Conservation (phyloP, 2,113 vertebrate species). For the Isurus oxyrinchus region DNA sequence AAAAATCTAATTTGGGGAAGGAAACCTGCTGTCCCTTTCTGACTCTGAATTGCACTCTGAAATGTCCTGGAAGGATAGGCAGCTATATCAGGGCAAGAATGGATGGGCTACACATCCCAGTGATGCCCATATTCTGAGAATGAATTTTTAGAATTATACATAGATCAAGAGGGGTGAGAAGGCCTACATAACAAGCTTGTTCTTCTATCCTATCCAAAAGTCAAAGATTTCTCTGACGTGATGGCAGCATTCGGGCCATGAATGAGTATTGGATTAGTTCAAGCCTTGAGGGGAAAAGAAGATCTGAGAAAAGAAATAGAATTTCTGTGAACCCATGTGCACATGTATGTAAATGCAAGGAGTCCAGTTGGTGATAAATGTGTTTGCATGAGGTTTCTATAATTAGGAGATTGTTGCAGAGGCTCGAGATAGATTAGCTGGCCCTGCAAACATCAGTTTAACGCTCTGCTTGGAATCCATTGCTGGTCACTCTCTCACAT, state of each 20-base stretch:
- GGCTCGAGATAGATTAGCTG: conserved; percentile 22
- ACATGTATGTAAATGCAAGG: not conserved
- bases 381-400: conserved; percentile 3
- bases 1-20: no score
- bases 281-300: not conserved
- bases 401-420: not conserved
- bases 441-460: not conserved
- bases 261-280: not conserved
- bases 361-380: not conserved
- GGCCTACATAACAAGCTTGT: not conserved
- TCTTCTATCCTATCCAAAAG: not conserved
- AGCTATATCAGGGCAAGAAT: not conserved
- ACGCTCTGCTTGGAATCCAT: not conserved
- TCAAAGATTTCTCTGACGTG: not conserved
- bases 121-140: not conserved
- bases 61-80: no score
- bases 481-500: no score
- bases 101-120: not conserved
- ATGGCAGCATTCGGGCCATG: not conserved
- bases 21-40: no score
- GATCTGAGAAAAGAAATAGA: not conserved
- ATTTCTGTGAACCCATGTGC: not conserved
- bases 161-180: not conserved
- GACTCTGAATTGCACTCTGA: no score
- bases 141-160: not conserved